Evolutionary conservation across 2,797 vertebrate genomes (phyloP).

Genomic region (Schizopygopsis malacanthus): DNA sequence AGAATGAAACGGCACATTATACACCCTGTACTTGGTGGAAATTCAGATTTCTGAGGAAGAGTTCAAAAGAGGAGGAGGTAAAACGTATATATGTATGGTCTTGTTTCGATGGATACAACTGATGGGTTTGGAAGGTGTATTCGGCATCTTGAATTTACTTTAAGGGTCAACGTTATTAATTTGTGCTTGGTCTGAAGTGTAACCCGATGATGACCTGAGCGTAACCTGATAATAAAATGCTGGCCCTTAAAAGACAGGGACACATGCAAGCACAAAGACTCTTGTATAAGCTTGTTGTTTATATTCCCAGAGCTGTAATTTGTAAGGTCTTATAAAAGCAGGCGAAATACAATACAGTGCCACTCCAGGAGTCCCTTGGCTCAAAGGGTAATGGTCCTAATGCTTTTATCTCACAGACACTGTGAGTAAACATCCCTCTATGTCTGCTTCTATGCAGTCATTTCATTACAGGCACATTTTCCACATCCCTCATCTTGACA

Average conservation of each 20-base stretch:
- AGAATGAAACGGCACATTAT: conserved; percentile 75
- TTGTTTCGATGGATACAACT: conserved; percentile 35
- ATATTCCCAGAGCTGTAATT: conserved; percentile 67
- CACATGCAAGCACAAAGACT: conserved; percentile 62
- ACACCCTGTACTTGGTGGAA: conserved; percentile 44
- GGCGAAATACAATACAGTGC: conserved; percentile 64
- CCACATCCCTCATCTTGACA: conserved; percentile 63
- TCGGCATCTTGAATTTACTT: conserved; percentile 44
- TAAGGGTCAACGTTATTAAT: conserved; percentile 59
- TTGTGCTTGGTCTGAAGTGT: conserved; percentile 49
- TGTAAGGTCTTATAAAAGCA: conserved; percentile 65
- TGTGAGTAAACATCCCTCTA: conserved; percentile 63
- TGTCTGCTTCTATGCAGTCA: conserved; percentile 60
- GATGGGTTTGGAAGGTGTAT: conserved; percentile 31
- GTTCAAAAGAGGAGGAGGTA: conserved; percentile 41
- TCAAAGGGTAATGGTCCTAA: conserved; percentile 65
- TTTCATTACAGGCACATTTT: conserved; percentile 68
- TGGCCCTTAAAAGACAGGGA: conserved; percentile 59
- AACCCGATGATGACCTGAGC: conserved; percentile 58
- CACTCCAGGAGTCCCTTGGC: conserved; percentile 60
- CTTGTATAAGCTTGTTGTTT: conserved; percentile 64
- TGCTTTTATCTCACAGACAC: conserved; percentile 68
- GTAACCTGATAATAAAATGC: conserved; percentile 64
- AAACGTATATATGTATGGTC: neutral
- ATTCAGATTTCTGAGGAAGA: conserved; percentile 67